Percentiles rank a stretch among this genome's conserved stretches.
Conservation (phyloP, 1,140 invertebrate species). For the Ostrea edulis region DNA sequence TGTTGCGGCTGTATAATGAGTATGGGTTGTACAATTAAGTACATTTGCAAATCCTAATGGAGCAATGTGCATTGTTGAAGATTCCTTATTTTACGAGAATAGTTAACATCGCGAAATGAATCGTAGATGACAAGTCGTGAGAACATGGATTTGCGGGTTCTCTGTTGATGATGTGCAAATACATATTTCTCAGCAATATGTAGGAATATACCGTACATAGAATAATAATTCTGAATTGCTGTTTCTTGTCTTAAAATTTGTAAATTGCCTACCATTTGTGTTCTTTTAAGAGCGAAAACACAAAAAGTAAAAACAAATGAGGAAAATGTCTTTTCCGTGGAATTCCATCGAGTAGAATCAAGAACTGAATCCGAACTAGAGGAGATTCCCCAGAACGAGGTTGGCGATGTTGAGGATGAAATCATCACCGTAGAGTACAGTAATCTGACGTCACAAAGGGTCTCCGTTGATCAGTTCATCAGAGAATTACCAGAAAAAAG, state of each 20-base stretch:
- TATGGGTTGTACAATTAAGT: background rate
- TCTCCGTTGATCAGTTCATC: background rate
- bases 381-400: background rate
- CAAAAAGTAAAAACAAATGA: background rate
- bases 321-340: background rate
- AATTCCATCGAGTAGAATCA: background rate
- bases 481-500: background rate
- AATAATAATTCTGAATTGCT: background rate
- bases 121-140: background rate
- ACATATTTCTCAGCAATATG: too few relatives aligned
- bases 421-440: background rate
- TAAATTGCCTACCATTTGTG: too few relatives aligned
- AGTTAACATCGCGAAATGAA: too few relatives aligned
- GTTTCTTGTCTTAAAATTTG: background rate
- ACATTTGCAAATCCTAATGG: background rate
- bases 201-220: background rate
- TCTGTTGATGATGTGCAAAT: background rate
- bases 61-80: background rate
- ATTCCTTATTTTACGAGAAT: too few relatives aligned
- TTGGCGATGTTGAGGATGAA: background rate
- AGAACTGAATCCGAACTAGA: background rate
- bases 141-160: background rate
- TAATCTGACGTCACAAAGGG: background rate
- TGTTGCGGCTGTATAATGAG: too few relatives aligned
- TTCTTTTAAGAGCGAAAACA: background rate